Base-by-base conservation (phyloP, 1,140 invertebrate species). In the Saccostrea glomerata region DNA sequence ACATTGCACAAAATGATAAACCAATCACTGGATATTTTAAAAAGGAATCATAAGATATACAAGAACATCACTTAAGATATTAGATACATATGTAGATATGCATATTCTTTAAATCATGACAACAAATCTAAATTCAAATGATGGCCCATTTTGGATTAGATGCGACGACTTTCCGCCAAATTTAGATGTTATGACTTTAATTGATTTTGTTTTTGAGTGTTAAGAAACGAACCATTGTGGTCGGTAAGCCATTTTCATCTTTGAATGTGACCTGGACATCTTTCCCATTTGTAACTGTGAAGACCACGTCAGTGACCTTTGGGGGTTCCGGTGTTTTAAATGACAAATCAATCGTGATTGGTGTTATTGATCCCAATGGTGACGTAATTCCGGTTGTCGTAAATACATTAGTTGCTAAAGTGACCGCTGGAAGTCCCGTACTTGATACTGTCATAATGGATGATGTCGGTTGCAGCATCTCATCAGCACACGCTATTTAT, bases 311-410 rank as follows among this genome's bases (percentile, higher is more conserved):
- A 13, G 70, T 77, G 70, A 77, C 70, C 70, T 77, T 77, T 77
- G 70, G 70, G 25, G 70, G 70, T 77, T 77, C 23, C 30, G 70
- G 70, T 15, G 70, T 77, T 2, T 77, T 77, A 36, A 77, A 77
- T 12, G 70, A 36, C 70, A 77, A 15, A 15, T 77, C 23, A 77
- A 77, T 17, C 25, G 70, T 77, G 4, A 77, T 25, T 3, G 70
- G 70, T 6, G 70, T 0, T 25, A 40, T 12, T 13, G 70, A 30
- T 12, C 70, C 70, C 15, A 25, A 25, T 13, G 30, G 3, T 36
- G 70, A 77, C 23, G 25, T 15, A 77, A 77, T 25, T 30, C 70
- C 70, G 11, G 25, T 12, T 12, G 70, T 36, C 70, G 70, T 30
- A 77, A 77, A 77, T 30, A 77, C 15, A 36, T 77, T 25, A 30